Percentiles rank a stretch among this genome's conserved stretches.
phyloP scores from a whole-genome alignment of 2,797 vertebrate species.

The Pelodytes ibericus region DNA sequence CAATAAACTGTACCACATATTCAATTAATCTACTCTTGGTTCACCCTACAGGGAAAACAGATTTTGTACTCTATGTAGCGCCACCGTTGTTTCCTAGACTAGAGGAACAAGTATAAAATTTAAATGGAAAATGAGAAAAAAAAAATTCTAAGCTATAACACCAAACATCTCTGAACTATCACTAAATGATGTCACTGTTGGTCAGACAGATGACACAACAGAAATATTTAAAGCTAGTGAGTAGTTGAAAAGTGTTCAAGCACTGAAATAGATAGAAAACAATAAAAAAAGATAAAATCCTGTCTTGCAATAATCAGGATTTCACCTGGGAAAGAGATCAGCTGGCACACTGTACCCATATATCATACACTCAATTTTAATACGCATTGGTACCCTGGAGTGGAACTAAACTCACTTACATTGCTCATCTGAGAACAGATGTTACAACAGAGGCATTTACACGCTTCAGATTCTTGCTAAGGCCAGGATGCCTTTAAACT shows the following conservation, averaged over 20 bases:
- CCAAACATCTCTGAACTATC: neutral
- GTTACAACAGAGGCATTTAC: constrained; percentile 24
- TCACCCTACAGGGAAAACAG: too few species aligned
- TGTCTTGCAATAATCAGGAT: neutral
- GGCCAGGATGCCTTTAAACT: constrained; percentile 29
- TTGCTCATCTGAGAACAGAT: constrained; percentile 33
- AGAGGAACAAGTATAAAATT: too few species aligned
- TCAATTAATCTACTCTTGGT: too few species aligned
- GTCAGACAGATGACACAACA: neutral
- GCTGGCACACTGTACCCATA: neutral
- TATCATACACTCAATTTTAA: constrained; percentile 4
- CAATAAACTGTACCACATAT: too few species aligned
- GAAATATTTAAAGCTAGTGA: neutral
- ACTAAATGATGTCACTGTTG: neutral
- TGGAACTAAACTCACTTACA: constrained; percentile 11
- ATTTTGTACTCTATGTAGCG: too few species aligned
- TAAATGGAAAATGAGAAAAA: too few species aligned
- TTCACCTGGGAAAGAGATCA: constrained; percentile 10
- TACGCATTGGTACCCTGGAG: constrained; percentile 7
- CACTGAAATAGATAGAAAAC: neutral
- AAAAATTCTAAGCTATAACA: neutral
- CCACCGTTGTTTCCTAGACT: too few species aligned
- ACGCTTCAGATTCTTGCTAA: constrained; percentile 1
- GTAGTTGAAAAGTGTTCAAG: neutral
- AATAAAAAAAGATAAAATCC: neutral